Evolutionary conservation across 2,113 vertebrate species (phyloP).

Genomic region (Accipiter virgatus): DNA sequence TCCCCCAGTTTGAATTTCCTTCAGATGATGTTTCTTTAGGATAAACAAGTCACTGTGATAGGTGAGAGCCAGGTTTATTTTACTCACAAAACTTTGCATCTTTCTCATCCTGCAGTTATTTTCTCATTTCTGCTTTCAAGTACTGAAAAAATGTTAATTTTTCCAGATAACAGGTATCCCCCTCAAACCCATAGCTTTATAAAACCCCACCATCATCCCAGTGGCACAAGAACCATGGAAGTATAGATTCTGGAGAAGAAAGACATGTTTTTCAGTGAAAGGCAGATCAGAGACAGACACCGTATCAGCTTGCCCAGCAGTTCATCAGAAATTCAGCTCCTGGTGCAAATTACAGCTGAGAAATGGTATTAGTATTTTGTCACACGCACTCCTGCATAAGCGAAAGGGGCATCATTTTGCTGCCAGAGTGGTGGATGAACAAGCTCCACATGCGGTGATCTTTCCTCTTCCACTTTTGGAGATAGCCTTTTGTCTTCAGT

Average conservation of each 20-base stretch:
- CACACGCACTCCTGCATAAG: accelerated
- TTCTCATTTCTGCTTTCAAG: neutral
- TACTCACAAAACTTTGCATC: neutral
- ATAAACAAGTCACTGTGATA: neutral
- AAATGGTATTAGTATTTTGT: neutral
- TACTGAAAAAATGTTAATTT: neutral
- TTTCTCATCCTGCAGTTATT: neutral
- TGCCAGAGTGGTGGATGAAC: neutral
- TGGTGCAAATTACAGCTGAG: neutral
- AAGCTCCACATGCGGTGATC: neutral
- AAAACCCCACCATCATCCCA: neutral
- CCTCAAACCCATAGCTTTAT: neutral
- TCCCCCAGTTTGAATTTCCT: neutral
- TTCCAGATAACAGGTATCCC: neutral
- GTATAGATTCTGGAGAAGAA: neutral
- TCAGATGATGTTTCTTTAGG: neutral
- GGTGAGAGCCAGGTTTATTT: neutral
- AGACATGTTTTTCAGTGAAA: neutral
- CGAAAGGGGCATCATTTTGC: neutral
- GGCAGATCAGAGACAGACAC: neutral
- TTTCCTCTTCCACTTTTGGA: neutral
- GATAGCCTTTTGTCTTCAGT: neutral
- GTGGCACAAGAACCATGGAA: neutral
- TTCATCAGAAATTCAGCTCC: neutral
- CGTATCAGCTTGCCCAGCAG: neutral